phyloP scores from a whole-genome alignment of 2,888 invertebrate genomes.

The Drosophila bunnanda region DNA sequence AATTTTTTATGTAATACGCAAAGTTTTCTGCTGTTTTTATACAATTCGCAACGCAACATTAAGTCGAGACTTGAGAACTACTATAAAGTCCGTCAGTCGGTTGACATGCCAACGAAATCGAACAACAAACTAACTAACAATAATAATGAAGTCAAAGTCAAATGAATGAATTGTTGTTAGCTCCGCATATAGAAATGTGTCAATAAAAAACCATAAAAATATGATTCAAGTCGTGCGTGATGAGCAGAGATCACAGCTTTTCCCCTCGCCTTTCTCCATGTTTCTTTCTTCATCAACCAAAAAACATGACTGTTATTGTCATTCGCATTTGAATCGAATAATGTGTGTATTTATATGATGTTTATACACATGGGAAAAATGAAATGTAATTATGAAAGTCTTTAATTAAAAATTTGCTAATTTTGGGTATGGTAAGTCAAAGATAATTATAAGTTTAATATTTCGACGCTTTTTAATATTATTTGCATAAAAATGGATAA shows the following conservation, averaged over 20 bases:
- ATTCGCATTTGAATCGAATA: conserved; percentile 52
- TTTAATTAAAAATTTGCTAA: neutral
- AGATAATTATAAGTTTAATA: too few relatives aligned
- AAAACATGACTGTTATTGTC: conserved; percentile 62
- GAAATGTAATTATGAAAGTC: neutral
- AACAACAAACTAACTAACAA: conserved; percentile 44
- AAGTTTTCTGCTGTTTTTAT: conserved; percentile 50
- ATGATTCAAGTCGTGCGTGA: conserved; percentile 64
- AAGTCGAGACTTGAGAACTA: conserved; percentile 41
- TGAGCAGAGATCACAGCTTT: conserved; percentile 51
- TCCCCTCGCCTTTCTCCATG: conserved; percentile 6
- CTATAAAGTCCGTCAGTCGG: conserved; percentile 52
- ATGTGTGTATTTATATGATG: neutral
- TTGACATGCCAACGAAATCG: conserved; percentile 22
- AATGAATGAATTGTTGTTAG: conserved; percentile 64
- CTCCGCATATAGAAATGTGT: conserved; percentile 58
- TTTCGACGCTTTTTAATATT: too few relatives aligned
- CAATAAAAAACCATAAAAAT: conserved; percentile 75
- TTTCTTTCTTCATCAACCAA: conserved; percentile 54
- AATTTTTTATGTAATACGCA: conserved; percentile 53
- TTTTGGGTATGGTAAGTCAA: neutral
- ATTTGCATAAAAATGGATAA: too few relatives aligned
- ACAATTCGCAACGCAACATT: conserved; percentile 61
- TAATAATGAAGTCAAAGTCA: conserved; percentile 22
- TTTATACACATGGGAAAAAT: conserved; percentile 1